Percentiles rank a stretch among this genome's conserved stretches.
Evolutionary conservation across 2,888 invertebrate genomes (phyloP).

Genomic region (Invenusta paracnida): DNA sequence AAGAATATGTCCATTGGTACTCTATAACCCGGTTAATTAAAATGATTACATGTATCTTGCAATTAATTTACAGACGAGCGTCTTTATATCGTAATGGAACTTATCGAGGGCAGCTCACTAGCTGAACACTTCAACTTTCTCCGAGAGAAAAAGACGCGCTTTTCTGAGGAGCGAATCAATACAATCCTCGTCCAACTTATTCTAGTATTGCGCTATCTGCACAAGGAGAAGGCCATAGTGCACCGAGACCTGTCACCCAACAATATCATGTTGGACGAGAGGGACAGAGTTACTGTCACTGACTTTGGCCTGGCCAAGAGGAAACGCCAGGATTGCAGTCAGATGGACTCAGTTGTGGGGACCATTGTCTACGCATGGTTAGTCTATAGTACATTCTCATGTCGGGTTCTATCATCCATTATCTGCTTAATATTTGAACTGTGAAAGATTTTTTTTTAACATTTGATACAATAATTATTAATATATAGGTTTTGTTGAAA

Average conservation of each 20-base stretch:
- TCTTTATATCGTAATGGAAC: constrained; percentile 62
- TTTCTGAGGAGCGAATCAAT: constrained; percentile 61
- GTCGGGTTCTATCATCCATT: too few relatives aligned
- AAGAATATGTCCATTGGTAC: too few relatives aligned
- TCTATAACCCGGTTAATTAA: too few relatives aligned
- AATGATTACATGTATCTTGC: too few relatives aligned
- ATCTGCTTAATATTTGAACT: too few relatives aligned
- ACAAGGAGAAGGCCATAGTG: constrained; percentile 62
- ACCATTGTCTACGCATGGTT: constrained; percentile 62
- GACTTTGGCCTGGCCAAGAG: constrained; percentile 63
- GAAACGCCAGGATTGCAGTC: constrained; percentile 59
- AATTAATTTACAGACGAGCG: too few relatives aligned
- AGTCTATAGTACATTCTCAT: constrained; percentile 44
- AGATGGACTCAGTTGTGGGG: constrained; percentile 62
- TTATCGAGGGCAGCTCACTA: constrained; percentile 61
- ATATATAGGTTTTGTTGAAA: too few relatives aligned
- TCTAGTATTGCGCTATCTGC: constrained; percentile 61
- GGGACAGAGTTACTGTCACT: constrained; percentile 60
- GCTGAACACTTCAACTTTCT: constrained; percentile 61
- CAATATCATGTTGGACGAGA: constrained; percentile 61
- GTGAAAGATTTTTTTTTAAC: too few relatives aligned
- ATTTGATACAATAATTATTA: too few relatives aligned
- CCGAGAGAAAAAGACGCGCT: constrained; percentile 59
- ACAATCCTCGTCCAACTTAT: constrained; percentile 61
- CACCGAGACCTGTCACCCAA: constrained; percentile 60